These are phyloP conservation scores for Corythornis leucogaster DNA, from an alignment of 2,797 vertebrate genomes.

Conservation along the genomic window DNA sequence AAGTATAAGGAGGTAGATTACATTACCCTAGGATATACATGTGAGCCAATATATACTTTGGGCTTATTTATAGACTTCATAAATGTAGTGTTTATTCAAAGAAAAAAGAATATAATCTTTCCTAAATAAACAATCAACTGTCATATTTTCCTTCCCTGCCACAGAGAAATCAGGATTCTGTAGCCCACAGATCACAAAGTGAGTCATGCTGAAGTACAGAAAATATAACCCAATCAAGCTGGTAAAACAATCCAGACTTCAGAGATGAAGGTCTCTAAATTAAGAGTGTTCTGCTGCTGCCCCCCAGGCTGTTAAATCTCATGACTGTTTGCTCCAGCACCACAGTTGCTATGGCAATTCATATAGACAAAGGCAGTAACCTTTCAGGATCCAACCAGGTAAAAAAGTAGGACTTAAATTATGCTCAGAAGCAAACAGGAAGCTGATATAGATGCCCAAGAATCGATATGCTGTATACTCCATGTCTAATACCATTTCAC, in stretches of 20 bases:
- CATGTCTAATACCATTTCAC: not conserved
- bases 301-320: slow-evolving; percentile 22
- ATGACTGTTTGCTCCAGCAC: not conserved
- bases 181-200: not conserved
- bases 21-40: not conserved
- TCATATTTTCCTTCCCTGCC: not conserved
- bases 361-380: slow-evolving; percentile 42
- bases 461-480: not conserved
- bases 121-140: not conserved
- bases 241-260: not conserved
- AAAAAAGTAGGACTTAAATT: slow-evolving; percentile 25
- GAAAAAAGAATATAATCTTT: not conserved
- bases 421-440: slow-evolving; percentile 25
- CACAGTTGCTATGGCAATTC: slow-evolving; percentile 45
- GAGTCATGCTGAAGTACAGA: not conserved
- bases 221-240: not conserved
- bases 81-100: not conserved
- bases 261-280: slow-evolving; percentile 29
- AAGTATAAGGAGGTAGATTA: not conserved
- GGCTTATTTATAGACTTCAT: not conserved
- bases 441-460: slow-evolving; percentile 26
- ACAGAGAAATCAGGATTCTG: not conserved
- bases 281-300: not conserved
- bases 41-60: not conserved
- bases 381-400: slow-evolving; percentile 32